phyloP scores from a whole-genome alignment of 2,113 vertebrate species.

The Indicator maculatus region DNA sequence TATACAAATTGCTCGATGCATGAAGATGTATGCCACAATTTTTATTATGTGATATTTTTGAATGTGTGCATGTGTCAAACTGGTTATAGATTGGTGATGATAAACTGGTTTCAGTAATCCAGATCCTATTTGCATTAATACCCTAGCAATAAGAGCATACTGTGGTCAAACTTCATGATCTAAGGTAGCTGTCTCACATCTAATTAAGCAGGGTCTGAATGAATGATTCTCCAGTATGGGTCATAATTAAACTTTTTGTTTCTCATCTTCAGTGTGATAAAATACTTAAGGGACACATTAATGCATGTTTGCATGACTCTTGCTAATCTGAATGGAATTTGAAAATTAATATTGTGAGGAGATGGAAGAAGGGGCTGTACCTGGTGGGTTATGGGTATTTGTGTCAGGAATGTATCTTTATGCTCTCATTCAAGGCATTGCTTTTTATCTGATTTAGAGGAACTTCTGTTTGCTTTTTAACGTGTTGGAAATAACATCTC shows the following conservation, averaged over 20 bases:
- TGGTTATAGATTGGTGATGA: constrained; percentile 19
- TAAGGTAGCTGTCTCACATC: constrained; percentile 4
- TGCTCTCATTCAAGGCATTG: neutral
- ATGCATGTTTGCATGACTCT: neutral
- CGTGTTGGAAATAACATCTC: neutral
- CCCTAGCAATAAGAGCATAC: neutral
- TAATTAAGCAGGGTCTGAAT: constrained; percentile 32
- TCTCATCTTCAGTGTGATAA: constrained; percentile 17
- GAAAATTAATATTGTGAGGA: neutral
- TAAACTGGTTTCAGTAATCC: constrained; percentile 10
- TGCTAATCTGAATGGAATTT: constrained; percentile 1
- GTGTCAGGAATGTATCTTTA: neutral
- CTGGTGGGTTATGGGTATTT: neutral
- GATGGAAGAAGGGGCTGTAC: neutral
- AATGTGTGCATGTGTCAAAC: neutral
- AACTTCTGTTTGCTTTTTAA: constrained; percentile 5
- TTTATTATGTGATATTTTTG: constrained; percentile 1
- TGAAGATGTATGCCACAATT: neutral
- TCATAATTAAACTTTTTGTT: constrained; percentile 50
- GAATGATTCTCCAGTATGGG: neutral
- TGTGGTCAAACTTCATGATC: constrained; percentile 29
- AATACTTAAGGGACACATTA: constrained; percentile 11
- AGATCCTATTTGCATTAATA: constrained; percentile 38
- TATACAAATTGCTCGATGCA: neutral
- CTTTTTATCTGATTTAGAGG: neutral